A percentile compares a stretch with the other conserved stretches of the same genome.
Evolutionary conservation across 1,140 invertebrate species (phyloP).

Genomic region (Aphidius gifuensis): DNA sequence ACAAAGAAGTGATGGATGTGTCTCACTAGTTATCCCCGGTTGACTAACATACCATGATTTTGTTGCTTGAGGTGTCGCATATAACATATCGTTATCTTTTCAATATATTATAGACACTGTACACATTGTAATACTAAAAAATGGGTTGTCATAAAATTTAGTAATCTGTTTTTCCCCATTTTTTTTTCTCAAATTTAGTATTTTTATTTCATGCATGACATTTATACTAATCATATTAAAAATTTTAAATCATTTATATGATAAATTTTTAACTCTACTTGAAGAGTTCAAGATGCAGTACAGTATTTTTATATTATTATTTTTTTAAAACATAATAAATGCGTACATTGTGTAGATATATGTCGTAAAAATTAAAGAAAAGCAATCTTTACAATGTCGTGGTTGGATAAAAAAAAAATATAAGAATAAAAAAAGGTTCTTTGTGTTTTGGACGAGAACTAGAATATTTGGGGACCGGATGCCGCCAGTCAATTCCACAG

Average conservation of each 20-base stretch:
- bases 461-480: conserved; percentile 21
- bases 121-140: conserved; percentile 4
- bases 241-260: too few relatives aligned
- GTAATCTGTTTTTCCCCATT: conserved; percentile 5
- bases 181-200: neutral
- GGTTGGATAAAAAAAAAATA: neutral
- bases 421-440: conserved; percentile 2
- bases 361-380: neutral
- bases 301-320: too few relatives aligned
- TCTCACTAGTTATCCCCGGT: conserved; percentile 28
- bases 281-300: too few relatives aligned
- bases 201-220: neutral
- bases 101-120: conserved; percentile 27
- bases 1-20: conserved; percentile 44
- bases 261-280: too few relatives aligned
- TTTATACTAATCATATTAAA: too few relatives aligned
- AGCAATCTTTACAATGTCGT: conserved; percentile 2
- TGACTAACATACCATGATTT: conserved; percentile 35
- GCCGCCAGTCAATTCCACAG: conserved; percentile 27
- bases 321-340: too few relatives aligned
- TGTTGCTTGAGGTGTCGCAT: conserved; percentile 41
- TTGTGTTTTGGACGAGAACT: conserved; percentile 9
- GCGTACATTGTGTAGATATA: too few relatives aligned
- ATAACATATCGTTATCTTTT: conserved; percentile 23
- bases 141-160: conserved; percentile 2